Percentiles rank a stretch among this genome's conserved stretches.
phyloP scores from a whole-genome alignment of 1,140 invertebrate species.

The Camponotus pennsylvanicus region DNA sequence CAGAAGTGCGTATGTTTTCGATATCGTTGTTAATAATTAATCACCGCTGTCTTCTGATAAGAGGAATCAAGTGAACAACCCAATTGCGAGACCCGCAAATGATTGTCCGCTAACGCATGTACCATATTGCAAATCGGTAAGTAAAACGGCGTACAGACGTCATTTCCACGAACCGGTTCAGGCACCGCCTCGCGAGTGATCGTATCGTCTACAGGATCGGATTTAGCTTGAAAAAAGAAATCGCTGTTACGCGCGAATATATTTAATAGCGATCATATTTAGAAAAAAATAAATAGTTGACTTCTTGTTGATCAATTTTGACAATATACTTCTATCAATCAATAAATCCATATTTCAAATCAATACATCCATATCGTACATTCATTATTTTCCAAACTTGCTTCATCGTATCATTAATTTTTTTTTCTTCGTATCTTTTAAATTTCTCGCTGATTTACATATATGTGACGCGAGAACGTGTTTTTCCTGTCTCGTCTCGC shows the following conservation, averaged over 20 bases:
- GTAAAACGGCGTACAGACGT: constrained; percentile 21
- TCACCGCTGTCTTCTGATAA: background rate
- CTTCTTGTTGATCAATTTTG: no score
- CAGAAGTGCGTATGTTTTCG: background rate
- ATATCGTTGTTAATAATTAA: background rate
- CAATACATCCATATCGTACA: no score
- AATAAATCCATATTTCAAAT: no score
- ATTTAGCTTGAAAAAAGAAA: background rate
- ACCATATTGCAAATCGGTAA: constrained; percentile 33
- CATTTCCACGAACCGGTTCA: constrained; percentile 42
- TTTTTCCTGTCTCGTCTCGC: no score
- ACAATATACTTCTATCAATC: no score
- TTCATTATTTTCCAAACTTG: background rate
- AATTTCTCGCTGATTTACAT: no score
- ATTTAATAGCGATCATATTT: background rate
- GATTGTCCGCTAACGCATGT: background rate
- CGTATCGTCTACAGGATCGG: constrained; percentile 22
- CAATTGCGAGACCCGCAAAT: background rate
- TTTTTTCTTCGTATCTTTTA: no score
- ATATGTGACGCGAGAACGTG: no score
- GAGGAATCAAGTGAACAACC: background rate
- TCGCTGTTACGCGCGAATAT: no score
- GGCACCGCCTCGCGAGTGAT: constrained; percentile 10
- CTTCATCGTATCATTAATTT: no score
- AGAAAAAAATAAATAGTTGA: background rate